phyloP scores from a whole-genome alignment of 2,888 invertebrate genomes.

The Aelia acuminata region DNA sequence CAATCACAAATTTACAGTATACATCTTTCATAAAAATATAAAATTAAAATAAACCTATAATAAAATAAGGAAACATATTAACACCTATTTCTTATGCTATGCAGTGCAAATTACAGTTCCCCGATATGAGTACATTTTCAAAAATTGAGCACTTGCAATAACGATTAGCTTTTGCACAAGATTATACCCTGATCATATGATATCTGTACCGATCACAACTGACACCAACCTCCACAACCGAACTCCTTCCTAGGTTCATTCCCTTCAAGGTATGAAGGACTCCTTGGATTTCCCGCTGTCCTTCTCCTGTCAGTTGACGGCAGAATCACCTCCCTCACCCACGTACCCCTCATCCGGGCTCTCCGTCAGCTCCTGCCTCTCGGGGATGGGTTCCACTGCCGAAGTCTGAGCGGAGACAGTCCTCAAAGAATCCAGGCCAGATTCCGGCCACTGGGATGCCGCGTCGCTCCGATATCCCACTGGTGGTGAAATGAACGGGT shows the following conservation, averaged over 20 bases:
- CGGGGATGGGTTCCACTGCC: constrained; percentile 70
- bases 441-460: constrained; percentile 66
- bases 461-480: constrained; percentile 65
- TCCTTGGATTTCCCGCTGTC: constrained; percentile 22
- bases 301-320: constrained; percentile 71
- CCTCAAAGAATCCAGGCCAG: constrained; percentile 63
- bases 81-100: constrained; percentile 24
- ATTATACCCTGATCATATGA: constrained; percentile 58
- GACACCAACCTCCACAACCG: background rate
- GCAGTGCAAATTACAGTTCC: constrained; percentile 48
- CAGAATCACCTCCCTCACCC: constrained; percentile 79
- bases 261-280: constrained; percentile 29
- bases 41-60: background rate
- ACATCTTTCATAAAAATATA: background rate
- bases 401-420: constrained; percentile 63
- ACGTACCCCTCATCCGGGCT: constrained; percentile 92
- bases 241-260: background rate
- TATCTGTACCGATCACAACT: constrained; percentile 19
- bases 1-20: constrained; percentile 3
- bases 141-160: constrained; percentile 59
- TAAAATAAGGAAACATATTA: background rate
- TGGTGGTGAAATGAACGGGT: constrained; percentile 65
- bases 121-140: constrained; percentile 52
- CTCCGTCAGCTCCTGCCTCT: constrained; percentile 74
- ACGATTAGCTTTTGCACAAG: constrained; percentile 45